Evolutionary conservation across 2,113 vertebrate genomes (phyloP).

Genomic region (Siniperca knerii): DNA sequence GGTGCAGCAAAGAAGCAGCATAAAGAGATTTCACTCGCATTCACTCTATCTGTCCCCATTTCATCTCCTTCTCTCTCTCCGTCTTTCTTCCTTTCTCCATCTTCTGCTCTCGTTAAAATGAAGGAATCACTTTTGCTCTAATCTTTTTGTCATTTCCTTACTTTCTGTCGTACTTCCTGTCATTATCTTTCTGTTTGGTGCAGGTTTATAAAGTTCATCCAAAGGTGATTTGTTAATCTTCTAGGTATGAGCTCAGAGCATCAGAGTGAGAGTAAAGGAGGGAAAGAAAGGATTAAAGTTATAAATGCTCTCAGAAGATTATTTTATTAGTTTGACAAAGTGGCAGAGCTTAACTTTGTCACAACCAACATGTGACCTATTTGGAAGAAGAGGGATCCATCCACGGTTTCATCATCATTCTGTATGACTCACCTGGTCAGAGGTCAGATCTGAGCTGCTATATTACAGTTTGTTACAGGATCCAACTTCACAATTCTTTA

Average conservation of each 20-base stretch:
- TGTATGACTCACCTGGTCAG: slow-evolving; percentile 37
- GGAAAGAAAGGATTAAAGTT: slow-evolving; percentile 44
- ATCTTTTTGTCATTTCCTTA: slow-evolving; percentile 34
- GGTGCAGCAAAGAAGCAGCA: slow-evolving; percentile 45
- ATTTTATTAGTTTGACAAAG: slow-evolving; percentile 52
- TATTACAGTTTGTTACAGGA: slow-evolving; percentile 24
- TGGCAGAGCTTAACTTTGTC: slow-evolving; percentile 24
- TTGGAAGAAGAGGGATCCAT: not conserved
- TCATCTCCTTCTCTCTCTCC: slow-evolving; percentile 18
- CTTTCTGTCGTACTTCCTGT: not conserved
- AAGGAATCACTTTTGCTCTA: slow-evolving; percentile 8
- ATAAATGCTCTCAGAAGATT: slow-evolving; percentile 48
- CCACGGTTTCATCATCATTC: not conserved
- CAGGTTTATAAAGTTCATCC: slow-evolving; percentile 53
- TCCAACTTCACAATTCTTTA: slow-evolving; percentile 2
- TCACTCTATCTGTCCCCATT: slow-evolving; percentile 10
- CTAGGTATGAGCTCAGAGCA: slow-evolving; percentile 22
- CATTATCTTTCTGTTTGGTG: slow-evolving; percentile 27
- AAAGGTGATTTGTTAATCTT: slow-evolving; percentile 57
- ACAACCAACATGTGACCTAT: slow-evolving; percentile 10
- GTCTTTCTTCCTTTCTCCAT: slow-evolving; percentile 3
- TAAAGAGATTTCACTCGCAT: slow-evolving; percentile 31
- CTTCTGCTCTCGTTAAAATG: not conserved
- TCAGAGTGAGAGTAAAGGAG: not conserved
- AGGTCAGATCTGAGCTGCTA: slow-evolving; percentile 25